Evolutionary conservation across 2,888 invertebrate genomes (phyloP), one percentile per base, ranked within the genome.

Genomic region (Silvanus unidentatus): DNA sequence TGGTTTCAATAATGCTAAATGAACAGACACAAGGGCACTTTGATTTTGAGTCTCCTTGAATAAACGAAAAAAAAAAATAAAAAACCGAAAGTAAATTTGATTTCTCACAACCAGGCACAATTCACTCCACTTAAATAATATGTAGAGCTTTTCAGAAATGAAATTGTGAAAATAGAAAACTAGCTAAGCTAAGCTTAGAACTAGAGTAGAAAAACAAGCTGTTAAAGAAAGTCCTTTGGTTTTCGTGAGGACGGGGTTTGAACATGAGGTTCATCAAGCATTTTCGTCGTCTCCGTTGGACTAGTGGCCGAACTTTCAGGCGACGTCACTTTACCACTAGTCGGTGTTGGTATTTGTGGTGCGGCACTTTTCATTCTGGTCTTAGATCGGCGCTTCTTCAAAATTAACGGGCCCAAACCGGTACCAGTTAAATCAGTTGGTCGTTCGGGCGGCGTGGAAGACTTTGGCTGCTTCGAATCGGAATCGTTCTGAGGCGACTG

Each of bases 241-340:
- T 70, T 69, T 57, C 70, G 62, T 49, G 68, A 68, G 66, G 72
- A 70, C 66, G 71, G 69, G 57, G 68, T 68, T 52, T 66, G 69
- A 3, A 32, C 32, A 22, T 8, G 8, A 22, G 58, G 37, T 50
- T 74, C 69, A 36, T 66, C 73, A 53, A 76, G 64, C 75, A 75
- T 75, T 58, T 74, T 75, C 48, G 76, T 75, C 13, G 76, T 76
- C 59, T 79, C 78, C n/a, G 79, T 73, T 43, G 76, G 76, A 51
- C 75, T 72, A 10, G 74, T 72, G 46, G 73, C 71, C 22, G 73
- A 66, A 54, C 71, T 71, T 45, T 70, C 71, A 10, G 71, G 70
- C 16, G 70, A 69, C 22, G 66, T 62, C 4, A 60, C 48, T 50
- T 68, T 70, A 30, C 66, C 59, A 22, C 59, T 64, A 13, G 51